Evolutionary conservation across 2,888 invertebrate genomes (phyloP).

Genomic region (Aleiodes leptofemur): DNA sequence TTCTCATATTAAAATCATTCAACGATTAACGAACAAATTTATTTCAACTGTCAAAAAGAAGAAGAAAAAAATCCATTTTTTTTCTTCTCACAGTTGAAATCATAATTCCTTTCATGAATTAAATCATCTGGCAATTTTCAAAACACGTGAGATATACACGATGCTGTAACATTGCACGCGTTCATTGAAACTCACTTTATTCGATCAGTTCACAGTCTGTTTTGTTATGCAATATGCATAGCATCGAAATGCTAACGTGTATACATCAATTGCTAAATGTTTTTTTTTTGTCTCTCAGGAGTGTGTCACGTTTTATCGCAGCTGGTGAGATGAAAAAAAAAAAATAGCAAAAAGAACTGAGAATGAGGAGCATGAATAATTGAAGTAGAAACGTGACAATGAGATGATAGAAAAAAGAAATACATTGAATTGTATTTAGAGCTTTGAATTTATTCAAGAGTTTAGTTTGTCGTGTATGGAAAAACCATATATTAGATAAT

Average conservation of each 20-base stretch:
- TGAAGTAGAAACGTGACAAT: background rate
- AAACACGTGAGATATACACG: slow-evolving; percentile 41
- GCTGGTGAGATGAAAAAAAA: background rate
- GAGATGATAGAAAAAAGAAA: background rate
- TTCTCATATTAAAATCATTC: no score
- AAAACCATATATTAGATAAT: no score
- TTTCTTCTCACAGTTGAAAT: background rate
- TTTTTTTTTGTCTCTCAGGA: background rate
- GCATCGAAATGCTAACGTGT: background rate
- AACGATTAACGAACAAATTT: no score
- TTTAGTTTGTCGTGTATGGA: background rate
- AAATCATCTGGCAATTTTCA: slow-evolving; percentile 10
- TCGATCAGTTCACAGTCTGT: slow-evolving; percentile 19
- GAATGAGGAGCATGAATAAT: slow-evolving; percentile 6
- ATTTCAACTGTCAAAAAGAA: background rate
- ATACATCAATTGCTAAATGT: slow-evolving; percentile 27
- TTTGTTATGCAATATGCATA: slow-evolving; percentile 43
- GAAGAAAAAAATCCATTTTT: no score
- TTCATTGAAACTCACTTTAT: slow-evolving; percentile 25
- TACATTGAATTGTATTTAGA: background rate
- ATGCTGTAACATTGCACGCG: slow-evolving; percentile 42
- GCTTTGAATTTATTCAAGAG: background rate
- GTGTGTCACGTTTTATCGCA: slow-evolving; percentile 18
- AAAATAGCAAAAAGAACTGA: background rate
- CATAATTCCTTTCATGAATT: slow-evolving; percentile 10